These are phyloP conservation scores for Paralinhomoeus sp. DNA, from an alignment of 2,888 invertebrate genomes.

Conservation along the genomic window DNA sequence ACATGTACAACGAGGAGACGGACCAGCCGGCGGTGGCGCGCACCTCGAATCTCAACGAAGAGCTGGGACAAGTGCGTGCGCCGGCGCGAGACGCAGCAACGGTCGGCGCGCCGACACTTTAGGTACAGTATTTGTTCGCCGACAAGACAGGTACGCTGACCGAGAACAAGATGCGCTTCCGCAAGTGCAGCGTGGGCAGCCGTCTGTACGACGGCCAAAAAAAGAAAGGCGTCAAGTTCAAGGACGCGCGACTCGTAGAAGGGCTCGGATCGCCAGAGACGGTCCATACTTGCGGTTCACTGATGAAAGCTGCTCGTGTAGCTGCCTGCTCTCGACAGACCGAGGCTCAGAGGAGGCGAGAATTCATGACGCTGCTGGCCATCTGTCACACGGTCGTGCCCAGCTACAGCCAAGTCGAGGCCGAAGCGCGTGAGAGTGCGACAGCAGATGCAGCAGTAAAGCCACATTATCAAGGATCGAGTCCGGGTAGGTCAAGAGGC, in stretches of 20 bases:
- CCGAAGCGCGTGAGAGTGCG: too few relatives aligned
- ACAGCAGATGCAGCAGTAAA: too few relatives aligned
- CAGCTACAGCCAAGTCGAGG: too few relatives aligned
- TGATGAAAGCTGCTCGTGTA: too few relatives aligned
- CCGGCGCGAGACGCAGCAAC: too few relatives aligned
- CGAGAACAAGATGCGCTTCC: slow-evolving; percentile 88
- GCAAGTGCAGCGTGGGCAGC: slow-evolving; percentile 37
- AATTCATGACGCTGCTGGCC: slow-evolving; percentile 67
- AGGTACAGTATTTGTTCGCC: slow-evolving; percentile 81
- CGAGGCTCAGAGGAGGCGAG: slow-evolving; percentile 28
- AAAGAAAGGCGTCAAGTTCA: not conserved
- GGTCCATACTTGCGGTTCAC: too few relatives aligned
- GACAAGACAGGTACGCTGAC: slow-evolving; percentile 95
- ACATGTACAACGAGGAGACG: slow-evolving; percentile 74
- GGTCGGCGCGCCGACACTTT: slow-evolving; percentile 10
- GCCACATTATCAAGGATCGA: slow-evolving; percentile 90
- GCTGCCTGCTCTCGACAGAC: too few relatives aligned
- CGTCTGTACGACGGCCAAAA: slow-evolving; percentile 27
- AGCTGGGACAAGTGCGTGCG: slow-evolving; percentile 68
- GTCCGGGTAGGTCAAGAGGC: slow-evolving; percentile 44
- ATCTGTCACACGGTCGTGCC: slow-evolving; percentile 94
- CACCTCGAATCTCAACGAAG: slow-evolving; percentile 87
- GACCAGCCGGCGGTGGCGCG: slow-evolving; percentile 73
- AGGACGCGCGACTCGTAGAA: slow-evolving; percentile 2
- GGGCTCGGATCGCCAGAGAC: slow-evolving; percentile 1